Conservation (phyloP, 2,888 invertebrate species). For the Prosapia bicincta region DNA sequence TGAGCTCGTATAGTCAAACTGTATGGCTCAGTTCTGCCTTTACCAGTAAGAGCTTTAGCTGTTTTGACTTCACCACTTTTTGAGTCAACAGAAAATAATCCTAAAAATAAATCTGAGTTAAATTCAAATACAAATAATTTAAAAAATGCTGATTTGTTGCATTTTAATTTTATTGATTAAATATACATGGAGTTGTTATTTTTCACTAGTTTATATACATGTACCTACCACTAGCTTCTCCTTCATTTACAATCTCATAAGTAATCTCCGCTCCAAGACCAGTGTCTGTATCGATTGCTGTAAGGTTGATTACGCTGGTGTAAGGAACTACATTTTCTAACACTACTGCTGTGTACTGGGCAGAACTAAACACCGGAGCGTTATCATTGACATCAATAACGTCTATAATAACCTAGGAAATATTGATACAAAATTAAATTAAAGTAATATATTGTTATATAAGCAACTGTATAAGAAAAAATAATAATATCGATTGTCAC, state of each 20-base stretch:
- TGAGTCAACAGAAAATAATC: constrained; percentile 63
- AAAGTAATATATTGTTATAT: too few species aligned
- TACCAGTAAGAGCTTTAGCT: constrained; percentile 63
- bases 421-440: too few species aligned
- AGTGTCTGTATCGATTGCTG: constrained; percentile 74
- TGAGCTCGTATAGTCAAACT: constrained; percentile 63
- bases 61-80: constrained; percentile 66
- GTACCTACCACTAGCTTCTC: constrained; percentile 62
- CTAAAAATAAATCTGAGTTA: constrained; percentile 44
- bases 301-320: constrained; percentile 62
- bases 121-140: too few species aligned
- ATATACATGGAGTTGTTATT: too few species aligned
- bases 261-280: constrained; percentile 66
- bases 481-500: too few species aligned
- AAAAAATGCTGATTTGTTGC: too few species aligned
- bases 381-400: constrained; percentile 78
- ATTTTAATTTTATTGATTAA: too few species aligned
- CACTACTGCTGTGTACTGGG: constrained; percentile 66
- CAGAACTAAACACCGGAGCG: constrained; percentile 62
- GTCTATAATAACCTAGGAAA: constrained; percentile 60
- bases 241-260: constrained; percentile 70
- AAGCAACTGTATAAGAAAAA: too few species aligned
- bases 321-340: constrained; percentile 70
- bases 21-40: constrained; percentile 72
- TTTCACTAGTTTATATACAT: not conserved